A percentile compares a stretch with the other conserved stretches of the same genome.
phyloP scores from a whole-genome alignment of 1,140 invertebrate genomes.

The Drosophila nigromelanica region DNA sequence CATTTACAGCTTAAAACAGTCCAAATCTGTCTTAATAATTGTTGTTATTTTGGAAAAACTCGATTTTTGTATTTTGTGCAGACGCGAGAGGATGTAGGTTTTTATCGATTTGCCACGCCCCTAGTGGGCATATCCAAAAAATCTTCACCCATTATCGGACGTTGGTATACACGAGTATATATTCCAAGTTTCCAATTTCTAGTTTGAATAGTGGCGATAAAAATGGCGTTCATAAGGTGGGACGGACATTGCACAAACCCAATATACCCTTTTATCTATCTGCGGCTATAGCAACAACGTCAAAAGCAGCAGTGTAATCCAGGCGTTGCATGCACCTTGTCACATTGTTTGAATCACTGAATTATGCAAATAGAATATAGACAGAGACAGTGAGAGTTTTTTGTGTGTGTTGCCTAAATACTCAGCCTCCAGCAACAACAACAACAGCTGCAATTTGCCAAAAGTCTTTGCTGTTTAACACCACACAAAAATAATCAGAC shows the following conservation, averaged over 20 bases:
- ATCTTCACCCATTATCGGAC: no score
- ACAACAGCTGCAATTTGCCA: constrained; percentile 1
- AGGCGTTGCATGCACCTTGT: constrained; percentile 76
- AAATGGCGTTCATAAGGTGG: background rate
- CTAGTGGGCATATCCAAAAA: no score
- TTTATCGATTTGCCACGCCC: no score
- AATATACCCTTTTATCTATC: background rate
- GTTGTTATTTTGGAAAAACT: no score
- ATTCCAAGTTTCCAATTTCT: no score
- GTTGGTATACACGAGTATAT: no score
- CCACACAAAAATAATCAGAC: constrained; percentile 41
- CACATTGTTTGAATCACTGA: constrained; percentile 76
- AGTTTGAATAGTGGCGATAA: no score
- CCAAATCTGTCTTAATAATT: no score
- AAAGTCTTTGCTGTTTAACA: constrained; percentile 40
- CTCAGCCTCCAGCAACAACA: background rate
- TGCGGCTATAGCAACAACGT: constrained; percentile 13
- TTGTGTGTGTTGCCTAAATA: constrained; percentile 22
- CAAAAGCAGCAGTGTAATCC: constrained; percentile 49
- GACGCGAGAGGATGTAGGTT: background rate
- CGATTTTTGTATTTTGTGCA: no score
- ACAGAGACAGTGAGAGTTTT: constrained; percentile 18
- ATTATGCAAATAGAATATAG: constrained; percentile 68
- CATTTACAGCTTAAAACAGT: no score
- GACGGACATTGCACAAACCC: no score